Evolutionary conservation across 1,140 invertebrate species (phyloP).

Genomic region (Platyscapa corneri): DNA sequence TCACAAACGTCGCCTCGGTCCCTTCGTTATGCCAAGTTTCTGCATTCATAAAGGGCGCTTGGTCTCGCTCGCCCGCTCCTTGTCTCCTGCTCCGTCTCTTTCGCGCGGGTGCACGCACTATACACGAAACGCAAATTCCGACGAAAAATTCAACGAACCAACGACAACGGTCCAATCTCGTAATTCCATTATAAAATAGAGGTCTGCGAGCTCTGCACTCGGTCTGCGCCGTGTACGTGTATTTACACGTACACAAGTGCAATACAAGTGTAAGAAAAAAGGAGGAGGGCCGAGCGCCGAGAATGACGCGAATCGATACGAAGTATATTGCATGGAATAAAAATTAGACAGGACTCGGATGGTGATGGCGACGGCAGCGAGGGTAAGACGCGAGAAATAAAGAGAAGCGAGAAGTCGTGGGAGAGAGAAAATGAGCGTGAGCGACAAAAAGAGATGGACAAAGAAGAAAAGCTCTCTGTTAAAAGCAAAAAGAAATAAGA

Average conservation of each 20-base stretch:
- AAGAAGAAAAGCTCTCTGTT: constrained; percentile 43
- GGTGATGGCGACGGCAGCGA: neutral
- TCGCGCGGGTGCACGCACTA: neutral
- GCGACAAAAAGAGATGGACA: neutral
- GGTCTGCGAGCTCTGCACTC: neutral
- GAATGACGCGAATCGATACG: constrained; percentile 37
- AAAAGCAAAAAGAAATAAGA: constrained; percentile 40
- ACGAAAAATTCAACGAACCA: constrained; percentile 51
- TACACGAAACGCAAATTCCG: constrained; percentile 32
- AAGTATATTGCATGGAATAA: constrained; percentile 43
- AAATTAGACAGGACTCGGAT: constrained; percentile 32
- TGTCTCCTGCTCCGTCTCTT: neutral
- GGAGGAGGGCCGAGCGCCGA: constrained; percentile 15
- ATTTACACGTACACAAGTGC: neutral
- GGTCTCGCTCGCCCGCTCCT: too few relatives aligned
- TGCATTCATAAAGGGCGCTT: constrained; percentile 43
- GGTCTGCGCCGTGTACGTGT: neutral
- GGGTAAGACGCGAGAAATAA: constrained; percentile 34
- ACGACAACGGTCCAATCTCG: constrained; percentile 40
- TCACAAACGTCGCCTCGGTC: constrained; percentile 24
- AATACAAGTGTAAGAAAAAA: neutral
- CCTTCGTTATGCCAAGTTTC: constrained; percentile 50
- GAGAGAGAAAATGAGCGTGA: neutral
- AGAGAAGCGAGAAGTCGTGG: constrained; percentile 40
- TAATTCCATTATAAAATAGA: constrained; percentile 48